Conservation (phyloP, 2,888 invertebrate genomes). For the Eurytoma adleriae region DNA sequence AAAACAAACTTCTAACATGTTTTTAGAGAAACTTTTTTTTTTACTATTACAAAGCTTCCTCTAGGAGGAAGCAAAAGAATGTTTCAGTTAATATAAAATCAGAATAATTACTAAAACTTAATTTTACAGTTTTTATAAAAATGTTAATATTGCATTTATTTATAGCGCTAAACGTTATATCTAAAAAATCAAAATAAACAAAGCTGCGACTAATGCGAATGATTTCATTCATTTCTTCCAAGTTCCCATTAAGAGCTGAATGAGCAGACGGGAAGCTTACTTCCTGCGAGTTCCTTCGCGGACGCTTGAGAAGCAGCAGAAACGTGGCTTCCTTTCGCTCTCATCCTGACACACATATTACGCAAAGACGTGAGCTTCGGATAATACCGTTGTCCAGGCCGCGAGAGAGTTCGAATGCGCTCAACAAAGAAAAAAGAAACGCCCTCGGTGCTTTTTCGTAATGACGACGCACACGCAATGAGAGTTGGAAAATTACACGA, state of each 20-base stretch:
- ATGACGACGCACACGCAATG: slow-evolving; percentile 10
- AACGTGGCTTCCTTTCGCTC: slow-evolving; percentile 30
- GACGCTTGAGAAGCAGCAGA: not conserved
- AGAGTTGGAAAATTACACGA: slow-evolving; percentile 39
- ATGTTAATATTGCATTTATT: too few relatives aligned
- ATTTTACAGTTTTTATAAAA: too few relatives aligned
- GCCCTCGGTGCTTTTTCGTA: not conserved
- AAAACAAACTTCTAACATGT: too few relatives aligned
- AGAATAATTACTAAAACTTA: too few relatives aligned
- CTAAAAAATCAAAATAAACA: too few relatives aligned
- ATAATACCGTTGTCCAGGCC: not conserved
- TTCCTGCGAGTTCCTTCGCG: slow-evolving; percentile 19
- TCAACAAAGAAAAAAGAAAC: slow-evolving; percentile 13
- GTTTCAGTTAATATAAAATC: too few relatives aligned
- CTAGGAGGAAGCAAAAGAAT: too few relatives aligned
- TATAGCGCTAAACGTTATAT: too few relatives aligned
- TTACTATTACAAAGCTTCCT: too few relatives aligned
- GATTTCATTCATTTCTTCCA: slow-evolving; percentile 28
- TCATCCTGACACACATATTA: slow-evolving; percentile 37
- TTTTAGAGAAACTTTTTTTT: too few relatives aligned
- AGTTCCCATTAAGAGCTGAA: not conserved
- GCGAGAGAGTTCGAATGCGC: slow-evolving; percentile 33
- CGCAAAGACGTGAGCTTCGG: not conserved
- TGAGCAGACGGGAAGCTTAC: slow-evolving; percentile 26
- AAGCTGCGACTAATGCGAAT: slow-evolving; percentile 21